Conservation (phyloP, 2,113 vertebrate genomes). For the Megalops atlanticus region DNA sequence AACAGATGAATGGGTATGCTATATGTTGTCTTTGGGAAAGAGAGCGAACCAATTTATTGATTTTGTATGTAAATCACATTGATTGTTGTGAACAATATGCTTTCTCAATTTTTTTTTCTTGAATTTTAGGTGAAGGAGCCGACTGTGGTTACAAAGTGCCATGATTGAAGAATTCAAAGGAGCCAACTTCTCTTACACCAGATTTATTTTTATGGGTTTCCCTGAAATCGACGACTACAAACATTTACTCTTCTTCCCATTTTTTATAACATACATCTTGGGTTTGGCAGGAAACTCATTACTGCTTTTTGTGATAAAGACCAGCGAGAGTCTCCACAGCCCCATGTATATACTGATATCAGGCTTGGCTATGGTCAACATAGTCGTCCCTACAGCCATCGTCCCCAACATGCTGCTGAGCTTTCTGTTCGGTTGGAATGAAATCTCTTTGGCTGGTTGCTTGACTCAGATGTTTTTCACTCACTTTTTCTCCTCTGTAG, state of each 20-base stretch:
- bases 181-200: constrained; percentile 60
- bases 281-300: constrained; percentile 61
- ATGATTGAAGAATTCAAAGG: constrained; percentile 42
- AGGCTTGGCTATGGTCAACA: constrained; percentile 64
- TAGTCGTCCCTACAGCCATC: constrained; percentile 57
- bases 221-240: constrained; percentile 53
- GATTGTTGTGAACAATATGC: neutral
- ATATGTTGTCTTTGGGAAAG: neutral
- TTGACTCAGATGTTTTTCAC: constrained; percentile 79
- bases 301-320: constrained; percentile 54
- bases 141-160: constrained; percentile 22
- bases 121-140: neutral
- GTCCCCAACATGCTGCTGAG: constrained; percentile 64
- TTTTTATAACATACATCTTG: constrained; percentile 47
- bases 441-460: constrained; percentile 66
- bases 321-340: constrained; percentile 57
- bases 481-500: constrained; percentile 72
- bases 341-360: constrained; percentile 75
- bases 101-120: neutral
- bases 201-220: constrained; percentile 64
- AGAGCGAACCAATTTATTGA: neutral
- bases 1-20: neutral
- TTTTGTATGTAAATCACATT: too few relatives aligned
- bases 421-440: constrained; percentile 55
- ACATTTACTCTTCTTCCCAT: constrained; percentile 55